Evolutionary conservation across 2,113 vertebrate species (phyloP).

Genomic region (Syngnathoides biaculeatus): DNA sequence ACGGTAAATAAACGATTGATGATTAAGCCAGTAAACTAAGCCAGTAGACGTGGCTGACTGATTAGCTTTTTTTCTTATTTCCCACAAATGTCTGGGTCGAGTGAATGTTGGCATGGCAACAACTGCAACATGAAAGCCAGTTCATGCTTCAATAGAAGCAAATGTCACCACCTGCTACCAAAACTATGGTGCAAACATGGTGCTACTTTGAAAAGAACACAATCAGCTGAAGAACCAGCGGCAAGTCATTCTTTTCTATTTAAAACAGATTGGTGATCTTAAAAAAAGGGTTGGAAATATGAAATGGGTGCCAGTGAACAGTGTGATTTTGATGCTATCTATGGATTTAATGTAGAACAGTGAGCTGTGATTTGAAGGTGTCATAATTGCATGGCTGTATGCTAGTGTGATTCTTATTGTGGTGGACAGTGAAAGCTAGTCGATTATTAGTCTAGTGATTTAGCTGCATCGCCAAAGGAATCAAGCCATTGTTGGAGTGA

Average conservation of each 20-base stretch:
- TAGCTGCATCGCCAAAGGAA: too few species aligned
- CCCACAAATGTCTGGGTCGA: neutral
- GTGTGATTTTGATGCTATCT: conserved; percentile 21
- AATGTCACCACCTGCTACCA: conserved; percentile 7
- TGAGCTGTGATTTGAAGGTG: conserved; percentile 21
- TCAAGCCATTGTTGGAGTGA: too few species aligned
- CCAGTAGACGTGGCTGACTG: conserved; percentile 6
- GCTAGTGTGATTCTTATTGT: neutral
- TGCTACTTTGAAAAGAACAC: conserved; percentile 10
- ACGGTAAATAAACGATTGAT: conserved; percentile 5
- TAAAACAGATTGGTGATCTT: neutral
- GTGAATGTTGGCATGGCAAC: neutral
- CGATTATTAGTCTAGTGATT: too few species aligned
- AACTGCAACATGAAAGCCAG: conserved; percentile 3
- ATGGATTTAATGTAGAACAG: conserved; percentile 59
- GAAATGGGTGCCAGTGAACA: neutral
- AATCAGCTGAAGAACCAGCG: conserved; percentile 41
- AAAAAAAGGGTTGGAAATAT: neutral
- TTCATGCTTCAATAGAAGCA: neutral
- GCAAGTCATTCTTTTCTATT: neutral
- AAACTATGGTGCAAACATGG: conserved; percentile 29
- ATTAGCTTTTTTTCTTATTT: conserved; percentile 4
- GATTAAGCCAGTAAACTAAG: neutral
- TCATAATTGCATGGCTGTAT: neutral
- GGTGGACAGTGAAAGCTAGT: too few species aligned